Evolutionary conservation across 2,888 invertebrate genomes (phyloP), one percentile per base, ranked within the genome.

Genomic region (Seira sanloemensis): DNA sequence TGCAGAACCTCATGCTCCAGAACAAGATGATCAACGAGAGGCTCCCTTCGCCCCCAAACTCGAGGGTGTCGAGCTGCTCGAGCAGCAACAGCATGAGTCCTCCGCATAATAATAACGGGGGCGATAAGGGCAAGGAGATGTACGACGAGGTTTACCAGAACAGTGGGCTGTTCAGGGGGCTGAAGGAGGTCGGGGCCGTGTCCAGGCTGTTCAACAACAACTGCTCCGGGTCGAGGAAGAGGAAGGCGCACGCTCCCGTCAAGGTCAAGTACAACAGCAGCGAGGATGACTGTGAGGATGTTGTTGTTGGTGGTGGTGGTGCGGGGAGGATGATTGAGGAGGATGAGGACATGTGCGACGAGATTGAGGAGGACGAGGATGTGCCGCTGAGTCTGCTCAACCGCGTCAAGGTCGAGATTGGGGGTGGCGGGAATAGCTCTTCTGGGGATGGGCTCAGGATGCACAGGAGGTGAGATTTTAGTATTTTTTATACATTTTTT

Each of bases 201-300:
- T 16, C 27, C 16, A n/a, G 21, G n/a, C 68, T 26, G 16, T 37
- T 37, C 18, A 27, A 37, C 68, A 68, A 25, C 26, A 7, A 37
- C 12, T 73, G 73, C 24, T 50, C 50, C 4, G 79, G 79, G 67
- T 73, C 79, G 4, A 80, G 79, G 68, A 80, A 80, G 25, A n/a
- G 79, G 67, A 80, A 80, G 19, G 66, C 66, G 9, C 46, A 73
- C 16, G 66, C 65, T 65, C 79, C 79, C 16, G 79, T 80, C 23
- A 80, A 80, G 25, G 79, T 80, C 27, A 80, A 67, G 67, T 80
- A 80, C 21, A 80, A 50, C 66, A 68, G 74, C 18, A 68, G 79
- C 4, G 58, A 58, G 25, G 79, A 78, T 65, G 46, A 71, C 23
- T 71, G 74, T 19, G 79, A 73, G 19, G 78, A 37, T 4, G 71